A percentile compares a stretch with the other conserved stretches of the same genome.
Evolutionary conservation across 2,888 invertebrate species (phyloP).

Genomic region (Ophion costatus): DNA sequence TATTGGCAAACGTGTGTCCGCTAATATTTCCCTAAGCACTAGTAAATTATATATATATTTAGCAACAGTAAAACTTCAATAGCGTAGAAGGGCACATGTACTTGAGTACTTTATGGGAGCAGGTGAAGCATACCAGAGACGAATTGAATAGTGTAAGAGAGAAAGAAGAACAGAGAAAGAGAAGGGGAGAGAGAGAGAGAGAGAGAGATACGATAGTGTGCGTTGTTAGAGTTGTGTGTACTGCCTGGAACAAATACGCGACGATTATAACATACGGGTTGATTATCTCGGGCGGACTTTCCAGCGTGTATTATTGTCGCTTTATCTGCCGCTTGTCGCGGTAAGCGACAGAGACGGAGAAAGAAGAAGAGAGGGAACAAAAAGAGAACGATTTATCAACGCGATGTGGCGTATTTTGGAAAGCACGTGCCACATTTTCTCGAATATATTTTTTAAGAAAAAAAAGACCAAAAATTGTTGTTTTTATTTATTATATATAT

Average conservation of each 20-base stretch:
- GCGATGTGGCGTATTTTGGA: conserved; percentile 43
- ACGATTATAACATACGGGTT: conserved; percentile 83
- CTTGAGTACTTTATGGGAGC: conserved; percentile 73
- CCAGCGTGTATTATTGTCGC: conserved; percentile 78
- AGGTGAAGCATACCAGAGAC: conserved; percentile 71
- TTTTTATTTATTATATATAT: background rate
- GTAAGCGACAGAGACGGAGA: conserved; percentile 37
- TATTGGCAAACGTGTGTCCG: too few species aligned
- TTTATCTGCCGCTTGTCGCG: conserved; percentile 63
- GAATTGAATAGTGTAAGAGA: conserved; percentile 4
- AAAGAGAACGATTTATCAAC: conserved; percentile 56
- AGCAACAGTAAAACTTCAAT: background rate
- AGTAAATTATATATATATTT: conserved; percentile 15
- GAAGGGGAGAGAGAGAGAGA: background rate
- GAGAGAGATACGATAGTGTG: conserved; percentile 74
- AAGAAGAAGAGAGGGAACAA: conserved; percentile 9
- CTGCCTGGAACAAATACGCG: conserved; percentile 82
- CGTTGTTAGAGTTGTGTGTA: conserved; percentile 67
- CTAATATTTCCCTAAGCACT: too few species aligned
- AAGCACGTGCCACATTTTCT: conserved; percentile 36
- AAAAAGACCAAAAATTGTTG: background rate
- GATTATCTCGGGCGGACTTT: conserved; percentile 82
- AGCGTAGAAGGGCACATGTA: conserved; percentile 54
- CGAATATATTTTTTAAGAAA: background rate
- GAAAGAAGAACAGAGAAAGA: conserved; percentile 20